Base-by-base conservation (phyloP, 2,797 vertebrate genomes). In the Oreortyx pictus region DNA sequence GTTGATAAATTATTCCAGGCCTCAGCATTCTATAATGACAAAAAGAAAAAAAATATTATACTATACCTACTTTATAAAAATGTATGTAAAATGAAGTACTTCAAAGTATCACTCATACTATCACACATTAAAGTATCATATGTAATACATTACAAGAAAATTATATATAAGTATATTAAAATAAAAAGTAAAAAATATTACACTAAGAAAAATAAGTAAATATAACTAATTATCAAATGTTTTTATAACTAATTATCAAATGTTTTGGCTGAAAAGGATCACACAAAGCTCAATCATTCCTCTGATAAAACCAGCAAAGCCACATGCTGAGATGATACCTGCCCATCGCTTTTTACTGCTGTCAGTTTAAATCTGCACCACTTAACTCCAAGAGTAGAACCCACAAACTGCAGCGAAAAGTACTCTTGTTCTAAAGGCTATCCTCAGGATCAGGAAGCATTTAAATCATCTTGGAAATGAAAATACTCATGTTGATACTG, bases 1-100 rank as follows among this genome's bases (percentile, higher is more conserved):
- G 99, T 98, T 27, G 99, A 99, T 67, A 99, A 98, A 97, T 99
- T 99, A 98, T 98, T 99, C 99, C 99, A 99, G 14, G 99, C 99
- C 94, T 99, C 99, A 66, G 99, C 98, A 80, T 99, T 99, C 99
- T 99, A 96, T 85, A 97, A 96, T 33, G 70, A 97, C 33, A 97
- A 88, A 65, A 89, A 52, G 13, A 73, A 18, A 91, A 94, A 6
- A 96, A 22, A 86, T 89, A 56, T 83, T 49, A 29, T 1, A 64
- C 54, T 73, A 52, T 65, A 20, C 22, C 70, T 90, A 76, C 62
- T 74, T 87, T 9, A 44, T 79, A 79, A 88, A 93, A 94, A 92
- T 29, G 91, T 29, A 71, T 1, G 0, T 11, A 57, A 57, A 59
- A 59, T 20, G 7, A 67, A 74, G 31, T 61, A 61, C 33, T 35